Evolutionary conservation across 2,113 vertebrate species (phyloP).

Genomic region (Notothenia coriiceps): DNA sequence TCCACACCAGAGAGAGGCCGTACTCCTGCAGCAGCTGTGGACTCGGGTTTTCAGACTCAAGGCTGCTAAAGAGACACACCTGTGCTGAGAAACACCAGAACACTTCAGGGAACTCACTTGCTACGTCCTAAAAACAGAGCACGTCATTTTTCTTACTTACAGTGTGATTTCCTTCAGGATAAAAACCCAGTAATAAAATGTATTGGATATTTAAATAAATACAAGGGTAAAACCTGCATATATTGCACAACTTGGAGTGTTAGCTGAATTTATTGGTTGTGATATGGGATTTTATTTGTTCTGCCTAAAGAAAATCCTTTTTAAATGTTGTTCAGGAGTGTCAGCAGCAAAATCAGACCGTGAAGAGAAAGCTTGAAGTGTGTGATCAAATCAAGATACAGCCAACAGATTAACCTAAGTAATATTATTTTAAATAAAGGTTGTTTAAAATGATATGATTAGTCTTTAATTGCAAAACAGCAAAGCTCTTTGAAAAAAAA

Average conservation of each 20-base stretch:
- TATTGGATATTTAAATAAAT: background rate
- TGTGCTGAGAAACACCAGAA: slow-evolving; percentile 53
- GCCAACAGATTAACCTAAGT: background rate
- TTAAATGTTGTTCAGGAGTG: background rate
- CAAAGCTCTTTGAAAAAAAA: too few relatives aligned
- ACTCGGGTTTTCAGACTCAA: slow-evolving; percentile 72
- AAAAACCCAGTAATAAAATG: background rate
- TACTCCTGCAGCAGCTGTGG: slow-evolving; percentile 67
- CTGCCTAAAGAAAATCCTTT: background rate
- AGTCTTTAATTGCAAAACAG: background rate
- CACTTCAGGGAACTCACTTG: background rate
- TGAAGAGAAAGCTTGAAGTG: background rate
- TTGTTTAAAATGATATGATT: background rate
- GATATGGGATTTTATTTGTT: too few relatives aligned
- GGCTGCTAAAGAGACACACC: slow-evolving; percentile 72
- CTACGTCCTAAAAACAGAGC: background rate
- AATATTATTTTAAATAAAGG: background rate
- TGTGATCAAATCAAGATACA: background rate
- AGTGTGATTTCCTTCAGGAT: background rate
- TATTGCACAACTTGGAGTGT: too few relatives aligned
- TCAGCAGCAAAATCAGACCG: background rate
- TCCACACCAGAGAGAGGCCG: slow-evolving; percentile 73
- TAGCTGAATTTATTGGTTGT: too few relatives aligned
- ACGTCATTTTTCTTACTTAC: background rate
- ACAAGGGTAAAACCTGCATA: background rate